phyloP scores from a whole-genome alignment of 2,888 invertebrate genomes.

The Tuberolachnus salignus region DNA sequence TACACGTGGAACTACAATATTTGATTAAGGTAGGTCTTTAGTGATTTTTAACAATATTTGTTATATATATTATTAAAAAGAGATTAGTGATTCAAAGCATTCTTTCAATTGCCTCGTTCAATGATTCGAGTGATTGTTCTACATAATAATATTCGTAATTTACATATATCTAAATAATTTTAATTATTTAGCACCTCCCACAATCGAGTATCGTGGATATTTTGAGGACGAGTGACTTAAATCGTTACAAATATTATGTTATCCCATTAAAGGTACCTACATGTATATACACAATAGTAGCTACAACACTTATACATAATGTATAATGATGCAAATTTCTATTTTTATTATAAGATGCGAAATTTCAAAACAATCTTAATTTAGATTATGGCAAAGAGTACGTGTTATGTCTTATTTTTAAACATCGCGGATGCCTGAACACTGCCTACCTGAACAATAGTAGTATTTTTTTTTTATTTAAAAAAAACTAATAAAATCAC shows the following conservation, averaged over 20 bases:
- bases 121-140: no score
- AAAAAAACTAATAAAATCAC: conserved; percentile 1
- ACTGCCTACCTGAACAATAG: conserved; percentile 8
- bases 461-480: neutral
- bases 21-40: no score
- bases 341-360: conserved; percentile 34
- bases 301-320: neutral
- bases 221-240: conserved; percentile 6
- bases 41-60: no score
- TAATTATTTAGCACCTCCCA: no score
- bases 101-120: no score
- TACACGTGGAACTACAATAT: no score
- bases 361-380: conserved; percentile 45
- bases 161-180: no score
- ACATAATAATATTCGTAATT: no score
- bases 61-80: no score
- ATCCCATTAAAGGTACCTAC: no score
- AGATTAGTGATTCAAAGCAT: no score
- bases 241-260: neutral
- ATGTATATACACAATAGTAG: neutral
- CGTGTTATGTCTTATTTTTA: conserved; percentile 30
- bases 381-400: conserved; percentile 38
- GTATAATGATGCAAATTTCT: conserved; percentile 35
- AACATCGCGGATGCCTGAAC: conserved; percentile 3
- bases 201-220: conserved; percentile 3